A percentile compares a stretch with the other conserved stretches of the same genome.
phyloP scores from a whole-genome alignment of 2,797 vertebrate species.

The Euthynnus affinis region DNA sequence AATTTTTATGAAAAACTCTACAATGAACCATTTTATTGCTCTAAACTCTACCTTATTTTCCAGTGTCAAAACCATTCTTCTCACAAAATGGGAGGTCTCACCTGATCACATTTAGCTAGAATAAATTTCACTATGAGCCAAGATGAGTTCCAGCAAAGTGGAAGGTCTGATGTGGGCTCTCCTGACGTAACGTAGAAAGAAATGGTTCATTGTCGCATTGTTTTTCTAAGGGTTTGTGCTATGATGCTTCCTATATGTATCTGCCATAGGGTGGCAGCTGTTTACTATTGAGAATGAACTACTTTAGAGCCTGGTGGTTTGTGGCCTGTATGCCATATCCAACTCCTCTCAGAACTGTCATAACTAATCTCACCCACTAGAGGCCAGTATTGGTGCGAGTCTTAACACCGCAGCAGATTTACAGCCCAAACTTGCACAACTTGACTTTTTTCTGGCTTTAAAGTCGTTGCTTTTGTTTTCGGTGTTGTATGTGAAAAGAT shows the following conservation, averaged over 20 bases:
- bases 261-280: conserved; percentile 39
- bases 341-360: conserved; percentile 50
- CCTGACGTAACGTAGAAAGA: conserved; percentile 28
- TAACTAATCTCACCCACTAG: conserved; percentile 59
- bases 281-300: conserved; percentile 52
- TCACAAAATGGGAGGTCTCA: conserved; percentile 16
- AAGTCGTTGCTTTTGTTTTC: conserved; percentile 7
- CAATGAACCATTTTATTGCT: conserved; percentile 40
- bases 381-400: conserved; percentile 63
- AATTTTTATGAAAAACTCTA: conserved; percentile 27
- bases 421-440: conserved; percentile 18
- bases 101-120: conserved; percentile 53
- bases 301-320: conserved; percentile 31
- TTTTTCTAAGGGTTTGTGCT: conserved; percentile 45
- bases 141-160: conserved; percentile 40
- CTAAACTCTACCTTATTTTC: conserved; percentile 33
- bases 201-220: conserved; percentile 32
- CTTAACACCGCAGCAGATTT: not conserved
- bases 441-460: conserved; percentile 37
- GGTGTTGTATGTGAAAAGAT: conserved; percentile 5
- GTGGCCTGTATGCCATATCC: conserved; percentile 25
- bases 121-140: conserved; percentile 48
- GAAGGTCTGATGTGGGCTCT: conserved; percentile 24
- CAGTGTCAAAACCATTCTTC: conserved; percentile 18
- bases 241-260: conserved; percentile 24